Base-by-base conservation (phyloP, 2,113 vertebrate species). In the Pantherophis guttatus region DNA sequence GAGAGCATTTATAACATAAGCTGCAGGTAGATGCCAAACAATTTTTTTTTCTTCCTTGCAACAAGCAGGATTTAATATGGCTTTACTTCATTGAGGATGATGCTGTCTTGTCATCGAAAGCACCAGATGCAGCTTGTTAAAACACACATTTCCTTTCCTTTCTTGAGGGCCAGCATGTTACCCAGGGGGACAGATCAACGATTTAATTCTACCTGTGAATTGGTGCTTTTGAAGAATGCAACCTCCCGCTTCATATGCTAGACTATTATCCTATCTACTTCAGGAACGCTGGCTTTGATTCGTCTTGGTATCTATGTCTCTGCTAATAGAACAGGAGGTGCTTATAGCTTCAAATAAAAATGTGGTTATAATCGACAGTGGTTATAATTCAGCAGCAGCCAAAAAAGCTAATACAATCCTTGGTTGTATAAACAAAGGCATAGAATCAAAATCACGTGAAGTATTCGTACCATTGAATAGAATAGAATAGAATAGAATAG, bases 71-170 rank as follows among this genome's bases (percentile, higher is more conserved):
- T 92, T 85, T 94, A 17, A 50, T 90, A 24, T 75, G 93, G 26
- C 81, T 94, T 91, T 85, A 90, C 91, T 90, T 91, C 91, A 86
- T 39, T 54, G 85, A 91, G 91, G 92, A 93, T 58, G 54, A 88
- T 81, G 65, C 53, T 33, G 88, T 91, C n/a, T 58, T 81, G 70
- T 52, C 90, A 90, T 90, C 89, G 89, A 87, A 90, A 44, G 29
- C 88, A 89, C 12, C 75, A 87, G 29, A 33, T 87, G n/a, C 92
- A 93, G 62, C 54, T 90, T 2, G 24, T 92, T 93, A 57, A 91
- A 70, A 57, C 26, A 23, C 9, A 54, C 58, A 15, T 57, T 75
- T 95, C 86, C 88, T 91, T 75, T 13, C 93, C 29, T 87, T 89
- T 92, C 93, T 75, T 75, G 75, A 86, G 86, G 59, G 59, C 53